Evolutionary conservation across 1,140 invertebrate species (phyloP).

Genomic region (Drosophila lacteicornis): DNA sequence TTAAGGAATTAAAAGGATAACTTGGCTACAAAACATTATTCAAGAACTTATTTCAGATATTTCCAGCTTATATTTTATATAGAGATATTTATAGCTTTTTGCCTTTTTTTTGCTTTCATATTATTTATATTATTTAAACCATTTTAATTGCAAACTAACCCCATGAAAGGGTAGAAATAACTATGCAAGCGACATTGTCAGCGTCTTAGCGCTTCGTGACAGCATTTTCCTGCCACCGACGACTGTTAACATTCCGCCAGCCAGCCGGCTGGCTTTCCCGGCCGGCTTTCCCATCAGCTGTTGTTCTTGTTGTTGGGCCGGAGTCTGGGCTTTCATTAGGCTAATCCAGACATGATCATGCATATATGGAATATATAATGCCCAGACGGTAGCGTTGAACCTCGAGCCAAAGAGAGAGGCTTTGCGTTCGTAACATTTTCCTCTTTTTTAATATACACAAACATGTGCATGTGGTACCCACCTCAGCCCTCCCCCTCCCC

Average conservation of each 20-base stretch:
- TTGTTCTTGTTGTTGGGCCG: conserved; percentile 9
- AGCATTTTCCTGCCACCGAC: conserved; percentile 45
- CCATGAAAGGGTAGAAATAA: not conserved
- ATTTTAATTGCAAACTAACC: not conserved
- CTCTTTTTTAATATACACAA: conserved; percentile 50
- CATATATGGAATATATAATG: conserved; percentile 53
- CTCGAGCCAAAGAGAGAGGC: conserved; percentile 7
- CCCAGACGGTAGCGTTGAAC: conserved; percentile 30
- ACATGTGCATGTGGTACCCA: conserved; percentile 25
- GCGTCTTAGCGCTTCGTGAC: conserved; percentile 55
- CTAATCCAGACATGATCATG: conserved; percentile 84
- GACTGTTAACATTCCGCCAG: conserved; percentile 47
- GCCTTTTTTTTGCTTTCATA: too few species aligned
- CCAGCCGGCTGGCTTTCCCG: not conserved
- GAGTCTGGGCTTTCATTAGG: conserved; percentile 72
- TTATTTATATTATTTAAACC: too few species aligned
- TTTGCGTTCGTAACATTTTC: conserved; percentile 15
- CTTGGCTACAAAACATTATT: too few species aligned
- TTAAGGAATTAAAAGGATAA: too few species aligned
- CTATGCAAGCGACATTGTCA: conserved; percentile 34
- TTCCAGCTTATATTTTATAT: too few species aligned
- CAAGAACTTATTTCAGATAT: too few species aligned
- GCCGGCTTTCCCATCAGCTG: conserved; percentile 54
- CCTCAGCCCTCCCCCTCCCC: not conserved
- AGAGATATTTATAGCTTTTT: too few species aligned